These are phyloP conservation scores for Hypolimnas misippus DNA, from an alignment of 2,888 invertebrate species.

Conservation along the genomic window DNA sequence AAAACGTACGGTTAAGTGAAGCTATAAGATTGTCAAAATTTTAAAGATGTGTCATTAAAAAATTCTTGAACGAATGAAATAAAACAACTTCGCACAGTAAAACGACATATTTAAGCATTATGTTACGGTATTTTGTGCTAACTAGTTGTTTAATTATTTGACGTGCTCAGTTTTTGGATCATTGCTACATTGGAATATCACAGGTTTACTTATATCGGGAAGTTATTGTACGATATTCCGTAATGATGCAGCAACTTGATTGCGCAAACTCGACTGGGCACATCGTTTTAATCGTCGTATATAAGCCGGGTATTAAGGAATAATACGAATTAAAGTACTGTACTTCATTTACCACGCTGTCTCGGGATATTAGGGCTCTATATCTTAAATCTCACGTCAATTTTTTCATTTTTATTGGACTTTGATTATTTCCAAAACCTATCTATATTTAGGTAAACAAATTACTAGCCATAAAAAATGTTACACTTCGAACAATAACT, in stretches of 20 bases:
- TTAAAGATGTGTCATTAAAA: background rate
- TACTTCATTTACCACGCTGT: no score
- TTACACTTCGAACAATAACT: no score
- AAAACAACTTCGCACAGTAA: background rate
- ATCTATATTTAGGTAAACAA: no score
- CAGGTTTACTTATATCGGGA: background rate
- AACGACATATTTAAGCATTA: background rate
- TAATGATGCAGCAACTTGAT: background rate
- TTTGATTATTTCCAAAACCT: no score
- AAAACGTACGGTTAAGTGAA: background rate
- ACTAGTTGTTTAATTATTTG: background rate
- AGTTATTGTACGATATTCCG: background rate
- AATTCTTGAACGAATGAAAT: background rate
- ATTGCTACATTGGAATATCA: background rate
- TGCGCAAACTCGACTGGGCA: background rate
- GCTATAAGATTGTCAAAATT: background rate
- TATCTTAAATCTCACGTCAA: no score
- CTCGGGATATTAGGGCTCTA: no score
- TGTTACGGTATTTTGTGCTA: background rate
- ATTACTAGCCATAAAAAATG: no score
- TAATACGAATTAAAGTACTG: background rate
- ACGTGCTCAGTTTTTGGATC: background rate
- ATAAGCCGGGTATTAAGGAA: background rate
- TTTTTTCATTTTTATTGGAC: no score
- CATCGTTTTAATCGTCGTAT: background rate